Base-by-base conservation (phyloP, 64 coral and sea anemone genomes). In the Catalaphyllia jardinei region DNA sequence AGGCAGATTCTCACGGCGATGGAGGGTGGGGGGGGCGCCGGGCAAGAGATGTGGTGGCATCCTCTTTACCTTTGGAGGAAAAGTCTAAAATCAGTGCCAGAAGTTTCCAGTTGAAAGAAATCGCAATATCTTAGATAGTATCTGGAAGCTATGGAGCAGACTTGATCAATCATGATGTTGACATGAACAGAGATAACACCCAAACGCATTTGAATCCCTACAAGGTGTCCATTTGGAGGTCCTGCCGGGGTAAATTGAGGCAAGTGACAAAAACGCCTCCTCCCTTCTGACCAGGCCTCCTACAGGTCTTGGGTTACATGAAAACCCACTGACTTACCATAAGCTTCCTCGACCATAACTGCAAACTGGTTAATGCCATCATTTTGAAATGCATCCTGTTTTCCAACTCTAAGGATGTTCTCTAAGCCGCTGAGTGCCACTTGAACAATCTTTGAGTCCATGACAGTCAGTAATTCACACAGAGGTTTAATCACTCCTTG, bases 371-470 rank as follows among this genome's bases (percentile, higher is more conserved):
- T 98, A 20, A 88, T 83, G 11, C 62, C 89, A 31, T 91, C 87
- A 18, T 33, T 88, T 50, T 95, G 86, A 71, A 83, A 90, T 13
- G 60, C 73, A 39, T 93, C 94, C 55, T 80, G 62, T 65, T 98
- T 90, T 51, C 96, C 96, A 57, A 98, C 54, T 77, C 88, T 87
- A 20, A 98, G 88, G 54, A 98, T 98, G 52, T 98, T 98, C 60
- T 98, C 96, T 74, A 98, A 55, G 5, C 93, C 96, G 63, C 94
- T 98, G 17, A 98, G 89, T 31, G 93, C 96, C 27, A 98, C 96
- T 77, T 94, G 93, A 5, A 98, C 93, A 60, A 98, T 98, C 61
- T 98, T 98, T 39, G 93, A 62, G 75, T 98, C 92, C 89, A 98
- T 90, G 1, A 98, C 96, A 59, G 96, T 98, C 16, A 95, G 78